Conservation (phyloP, 2,888 invertebrate genomes). For the Aethes cnicana region DNA sequence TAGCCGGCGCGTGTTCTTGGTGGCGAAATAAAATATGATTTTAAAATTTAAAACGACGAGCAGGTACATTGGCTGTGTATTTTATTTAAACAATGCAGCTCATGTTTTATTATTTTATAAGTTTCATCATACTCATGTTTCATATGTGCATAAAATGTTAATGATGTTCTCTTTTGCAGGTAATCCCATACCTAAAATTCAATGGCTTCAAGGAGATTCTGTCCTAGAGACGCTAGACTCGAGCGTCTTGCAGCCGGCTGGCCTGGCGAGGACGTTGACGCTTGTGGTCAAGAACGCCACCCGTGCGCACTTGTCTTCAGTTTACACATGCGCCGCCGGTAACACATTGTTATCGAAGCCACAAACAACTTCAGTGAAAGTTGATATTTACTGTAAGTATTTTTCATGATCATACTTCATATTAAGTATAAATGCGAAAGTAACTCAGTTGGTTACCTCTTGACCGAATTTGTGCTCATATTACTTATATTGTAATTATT, state of each 20-base stretch:
- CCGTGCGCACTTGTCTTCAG: slow-evolving; percentile 83
- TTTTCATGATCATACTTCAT: not conserved
- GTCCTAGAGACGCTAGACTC: slow-evolving; percentile 59
- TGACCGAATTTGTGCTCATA: no score
- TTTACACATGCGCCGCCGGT: slow-evolving; percentile 87
- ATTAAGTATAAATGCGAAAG: no score
- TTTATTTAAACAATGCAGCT: slow-evolving; percentile 27
- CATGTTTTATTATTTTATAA: slow-evolving; percentile 14
- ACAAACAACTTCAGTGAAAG: slow-evolving; percentile 83
- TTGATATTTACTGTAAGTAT: slow-evolving; percentile 84
- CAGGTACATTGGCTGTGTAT: slow-evolving; percentile 19
- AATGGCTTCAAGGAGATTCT: slow-evolving; percentile 71
- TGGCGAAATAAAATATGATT: slow-evolving; percentile 25
- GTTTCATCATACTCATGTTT: not conserved
- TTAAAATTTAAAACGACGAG: slow-evolving; percentile 30
- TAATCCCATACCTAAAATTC: slow-evolving; percentile 68
- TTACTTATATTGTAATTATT: no score
- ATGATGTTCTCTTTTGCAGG: slow-evolving; percentile 48
- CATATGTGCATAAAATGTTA: not conserved
- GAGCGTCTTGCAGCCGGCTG: slow-evolving; percentile 53
- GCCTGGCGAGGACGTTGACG: slow-evolving; percentile 54
- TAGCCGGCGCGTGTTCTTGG: slow-evolving; percentile 21
- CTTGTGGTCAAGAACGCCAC: slow-evolving; percentile 67
- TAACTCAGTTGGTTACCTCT: no score
- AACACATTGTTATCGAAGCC: slow-evolving; percentile 86